These are phyloP conservation scores for Rhombomys opimus DNA, from an alignment of 2,113 vertebrate species.

Conservation along the genomic window DNA sequence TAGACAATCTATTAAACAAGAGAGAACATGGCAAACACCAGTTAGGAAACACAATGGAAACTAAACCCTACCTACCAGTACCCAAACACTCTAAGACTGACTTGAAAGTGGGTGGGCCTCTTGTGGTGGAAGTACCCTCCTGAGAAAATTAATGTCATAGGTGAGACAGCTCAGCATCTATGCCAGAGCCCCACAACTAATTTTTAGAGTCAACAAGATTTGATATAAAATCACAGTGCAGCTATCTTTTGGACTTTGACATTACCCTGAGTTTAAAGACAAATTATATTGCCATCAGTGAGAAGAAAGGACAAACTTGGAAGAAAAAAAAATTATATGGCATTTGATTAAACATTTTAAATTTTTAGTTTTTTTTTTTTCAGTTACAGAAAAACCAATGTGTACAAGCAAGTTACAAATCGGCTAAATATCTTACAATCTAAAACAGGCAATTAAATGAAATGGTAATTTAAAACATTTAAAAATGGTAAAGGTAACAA, in stretches of 20 bases:
- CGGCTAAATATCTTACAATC: not conserved
- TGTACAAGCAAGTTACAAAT: not conserved
- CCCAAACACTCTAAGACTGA: not conserved
- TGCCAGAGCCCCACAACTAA: not conserved
- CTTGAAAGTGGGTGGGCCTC: not conserved
- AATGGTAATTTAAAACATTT: not conserved
- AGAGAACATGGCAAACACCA: constrained; percentile 40
- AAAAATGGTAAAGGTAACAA: not conserved
- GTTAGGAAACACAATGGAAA: constrained; percentile 34
- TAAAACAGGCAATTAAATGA: constrained; percentile 33
- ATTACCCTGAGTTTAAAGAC: constrained; percentile 21
- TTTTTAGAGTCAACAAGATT: constrained; percentile 14
- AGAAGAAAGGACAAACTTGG: not conserved
- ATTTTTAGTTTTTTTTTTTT: not conserved
- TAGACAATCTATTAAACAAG: constrained; percentile 10
- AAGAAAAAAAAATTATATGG: not conserved
- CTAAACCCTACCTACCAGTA: not conserved
- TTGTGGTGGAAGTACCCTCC: not conserved
- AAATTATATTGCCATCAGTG: not conserved
- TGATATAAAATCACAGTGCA: not conserved
- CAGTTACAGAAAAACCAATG: not conserved
- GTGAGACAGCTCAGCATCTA: not conserved
- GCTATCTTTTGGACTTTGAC: not conserved
- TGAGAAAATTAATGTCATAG: not conserved
- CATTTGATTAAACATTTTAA: constrained; percentile 31